Percentiles rank a stretch among this genome's conserved stretches.
Conservation (phyloP, 2,888 invertebrate genomes). For the Leucophora obtusa region DNA sequence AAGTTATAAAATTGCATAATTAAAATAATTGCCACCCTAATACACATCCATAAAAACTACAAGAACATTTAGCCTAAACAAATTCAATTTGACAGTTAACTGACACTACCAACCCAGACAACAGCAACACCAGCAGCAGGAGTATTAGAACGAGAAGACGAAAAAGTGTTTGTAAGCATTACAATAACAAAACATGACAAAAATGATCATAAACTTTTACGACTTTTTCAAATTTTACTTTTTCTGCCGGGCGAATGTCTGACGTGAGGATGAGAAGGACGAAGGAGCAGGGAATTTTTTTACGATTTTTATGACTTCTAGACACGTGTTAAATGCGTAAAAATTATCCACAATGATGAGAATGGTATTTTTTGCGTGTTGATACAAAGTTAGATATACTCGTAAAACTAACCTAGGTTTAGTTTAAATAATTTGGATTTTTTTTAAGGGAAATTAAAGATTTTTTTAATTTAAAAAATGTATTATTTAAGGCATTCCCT, state of each 20-base stretch:
- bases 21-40: background rate
- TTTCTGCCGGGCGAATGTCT: background rate
- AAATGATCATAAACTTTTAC: slow-evolving; percentile 78
- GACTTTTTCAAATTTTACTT: slow-evolving; percentile 70
- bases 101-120: slow-evolving; percentile 46
- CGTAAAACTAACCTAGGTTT: slow-evolving; percentile 70
- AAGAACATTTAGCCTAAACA: slow-evolving; percentile 70
- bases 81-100: slow-evolving; percentile 77
- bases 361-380: slow-evolving; percentile 31
- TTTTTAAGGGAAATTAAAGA: slow-evolving; percentile 2
- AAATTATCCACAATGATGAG: slow-evolving; percentile 53
- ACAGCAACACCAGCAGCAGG: slow-evolving; percentile 41
- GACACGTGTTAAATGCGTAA: slow-evolving; percentile 73
- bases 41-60: background rate
- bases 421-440: slow-evolving; percentile 37
- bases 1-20: background rate
- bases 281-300: slow-evolving; percentile 6
- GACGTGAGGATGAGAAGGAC: background rate
- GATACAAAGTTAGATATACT: slow-evolving; percentile 8
- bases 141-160: slow-evolving; percentile 57
- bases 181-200: slow-evolving; percentile 63
- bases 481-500: background rate
- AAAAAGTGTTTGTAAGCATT: slow-evolving; percentile 62
- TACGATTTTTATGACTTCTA: slow-evolving; percentile 72
- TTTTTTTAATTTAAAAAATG: background rate